Evolutionary conservation across 2,113 vertebrate genomes (phyloP).

Genomic region (Pheucticus melanocephalus): DNA sequence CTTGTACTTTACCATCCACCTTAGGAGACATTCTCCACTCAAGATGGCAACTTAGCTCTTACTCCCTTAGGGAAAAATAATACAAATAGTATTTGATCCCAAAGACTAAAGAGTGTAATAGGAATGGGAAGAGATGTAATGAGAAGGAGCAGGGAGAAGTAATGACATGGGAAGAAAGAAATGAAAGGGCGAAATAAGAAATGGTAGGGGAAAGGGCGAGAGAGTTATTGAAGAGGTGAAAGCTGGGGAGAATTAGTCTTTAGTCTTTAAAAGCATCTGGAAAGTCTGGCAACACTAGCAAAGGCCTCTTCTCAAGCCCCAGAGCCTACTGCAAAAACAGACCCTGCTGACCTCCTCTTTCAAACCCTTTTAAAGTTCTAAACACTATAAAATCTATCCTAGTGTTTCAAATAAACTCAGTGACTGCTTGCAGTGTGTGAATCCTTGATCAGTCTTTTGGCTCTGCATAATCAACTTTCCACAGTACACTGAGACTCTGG

Average conservation of each 20-base stretch:
- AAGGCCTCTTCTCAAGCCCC: slow-evolving; percentile 26
- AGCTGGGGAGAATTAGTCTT: background rate
- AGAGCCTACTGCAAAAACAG: slow-evolving; percentile 31
- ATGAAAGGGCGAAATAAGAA: background rate
- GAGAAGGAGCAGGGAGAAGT: background rate
- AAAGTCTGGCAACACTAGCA: slow-evolving; percentile 1
- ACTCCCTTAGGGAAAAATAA: background rate
- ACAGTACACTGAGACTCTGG: slow-evolving; percentile 26
- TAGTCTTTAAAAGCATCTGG: background rate
- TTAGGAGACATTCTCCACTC: background rate
- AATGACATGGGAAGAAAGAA: background rate
- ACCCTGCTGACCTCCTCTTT: slow-evolving; percentile 23
- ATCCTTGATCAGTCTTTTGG: slow-evolving; percentile 54
- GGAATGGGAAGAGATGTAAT: background rate
- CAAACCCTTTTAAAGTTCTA: slow-evolving; percentile 20
- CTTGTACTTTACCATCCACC: background rate
- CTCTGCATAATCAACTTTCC: slow-evolving; percentile 47
- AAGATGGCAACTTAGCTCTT: background rate
- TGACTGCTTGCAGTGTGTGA: slow-evolving; percentile 22
- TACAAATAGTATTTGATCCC: background rate
- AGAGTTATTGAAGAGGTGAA: background rate
- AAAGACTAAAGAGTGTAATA: background rate
- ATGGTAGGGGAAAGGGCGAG: background rate
- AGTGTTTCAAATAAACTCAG: slow-evolving; percentile 41
- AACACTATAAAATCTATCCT: slow-evolving; percentile 28